Conservation (phyloP, 2,888 invertebrate genomes). For the Abscondita cerata region DNA sequence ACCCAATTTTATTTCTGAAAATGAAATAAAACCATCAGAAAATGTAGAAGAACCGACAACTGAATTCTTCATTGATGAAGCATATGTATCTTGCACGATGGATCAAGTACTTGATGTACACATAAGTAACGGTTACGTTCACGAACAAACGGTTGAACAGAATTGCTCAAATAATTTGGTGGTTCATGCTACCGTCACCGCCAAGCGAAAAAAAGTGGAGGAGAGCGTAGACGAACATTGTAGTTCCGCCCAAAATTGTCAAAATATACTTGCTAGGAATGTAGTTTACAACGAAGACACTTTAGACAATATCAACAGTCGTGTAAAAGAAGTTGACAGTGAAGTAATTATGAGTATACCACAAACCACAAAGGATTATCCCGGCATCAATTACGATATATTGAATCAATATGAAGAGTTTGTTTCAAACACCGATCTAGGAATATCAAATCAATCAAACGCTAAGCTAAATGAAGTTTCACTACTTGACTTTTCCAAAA, state of each 20-base stretch:
- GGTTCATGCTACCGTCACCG: slow-evolving; percentile 14
- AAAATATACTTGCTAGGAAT: slow-evolving; percentile 5
- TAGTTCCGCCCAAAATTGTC: background rate
- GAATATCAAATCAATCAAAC: too few relatives aligned
- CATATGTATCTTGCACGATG: too few relatives aligned
- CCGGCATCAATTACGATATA: slow-evolving; percentile 24
- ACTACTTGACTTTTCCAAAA: too few relatives aligned
- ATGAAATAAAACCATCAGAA: too few relatives aligned
- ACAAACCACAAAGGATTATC: slow-evolving; percentile 21
- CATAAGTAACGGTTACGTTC: background rate
- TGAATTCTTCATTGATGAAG: too few relatives aligned
- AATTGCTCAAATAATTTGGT: slow-evolving; percentile 10
- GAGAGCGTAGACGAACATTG: slow-evolving; percentile 21
- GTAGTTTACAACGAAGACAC: slow-evolving; percentile 35
- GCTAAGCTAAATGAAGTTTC: too few relatives aligned
- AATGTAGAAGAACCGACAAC: too few relatives aligned
- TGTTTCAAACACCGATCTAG: background rate
- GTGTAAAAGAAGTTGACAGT: background rate
- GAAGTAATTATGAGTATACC: slow-evolving; percentile 31
- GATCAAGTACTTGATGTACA: too few relatives aligned
- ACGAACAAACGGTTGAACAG: slow-evolving; percentile 3
- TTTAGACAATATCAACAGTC: slow-evolving; percentile 22
- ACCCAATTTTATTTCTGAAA: too few relatives aligned
- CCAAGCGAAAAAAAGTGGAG: slow-evolving; percentile 18
- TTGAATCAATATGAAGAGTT: slow-evolving; percentile 35